These are phyloP conservation scores for Spea hammondii DNA, from an alignment of 2,797 vertebrate species.

Conservation along the genomic window DNA sequence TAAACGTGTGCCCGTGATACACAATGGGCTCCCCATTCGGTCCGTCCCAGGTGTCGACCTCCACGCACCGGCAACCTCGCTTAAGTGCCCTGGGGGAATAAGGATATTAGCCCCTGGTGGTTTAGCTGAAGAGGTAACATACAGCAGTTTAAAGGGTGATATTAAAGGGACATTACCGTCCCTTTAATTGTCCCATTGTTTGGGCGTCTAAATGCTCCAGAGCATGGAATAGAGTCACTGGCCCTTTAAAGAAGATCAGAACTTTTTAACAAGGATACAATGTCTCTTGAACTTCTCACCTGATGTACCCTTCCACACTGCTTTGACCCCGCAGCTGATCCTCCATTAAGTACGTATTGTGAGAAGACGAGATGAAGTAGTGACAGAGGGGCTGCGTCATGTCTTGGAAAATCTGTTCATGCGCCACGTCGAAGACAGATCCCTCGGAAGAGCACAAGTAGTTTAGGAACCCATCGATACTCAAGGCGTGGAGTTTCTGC, in stretches of 20 bases:
- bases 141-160: no score
- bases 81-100: slow-evolving; percentile 76
- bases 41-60: slow-evolving; percentile 96
- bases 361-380: slow-evolving; percentile 96
- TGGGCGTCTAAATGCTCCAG: no score
- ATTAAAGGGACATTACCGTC: no score
- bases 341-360: slow-evolving; percentile 95
- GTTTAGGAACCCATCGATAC: slow-evolving; percentile 86
- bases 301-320: slow-evolving; percentile 92
- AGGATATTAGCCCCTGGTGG: no score
- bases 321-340: slow-evolving; percentile 93
- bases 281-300: slow-evolving; percentile 65
- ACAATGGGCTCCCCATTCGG: slow-evolving; percentile 86
- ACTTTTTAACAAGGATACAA: not conserved
- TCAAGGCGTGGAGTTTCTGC: slow-evolving; percentile 77
- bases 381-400: slow-evolving; percentile 88
- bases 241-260: no score
- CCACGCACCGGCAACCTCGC: slow-evolving; percentile 86
- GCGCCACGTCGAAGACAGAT: slow-evolving; percentile 80
- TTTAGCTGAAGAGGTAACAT: no score
- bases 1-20: slow-evolving; percentile 92
- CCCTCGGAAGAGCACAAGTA: slow-evolving; percentile 89
- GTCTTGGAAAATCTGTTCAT: slow-evolving; percentile 77
- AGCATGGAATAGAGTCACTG: no score
- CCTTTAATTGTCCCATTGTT: no score